These are phyloP conservation scores for Lanistes nyassanus DNA, from an alignment of 1,140 invertebrate genomes.

Conservation along the genomic window DNA sequence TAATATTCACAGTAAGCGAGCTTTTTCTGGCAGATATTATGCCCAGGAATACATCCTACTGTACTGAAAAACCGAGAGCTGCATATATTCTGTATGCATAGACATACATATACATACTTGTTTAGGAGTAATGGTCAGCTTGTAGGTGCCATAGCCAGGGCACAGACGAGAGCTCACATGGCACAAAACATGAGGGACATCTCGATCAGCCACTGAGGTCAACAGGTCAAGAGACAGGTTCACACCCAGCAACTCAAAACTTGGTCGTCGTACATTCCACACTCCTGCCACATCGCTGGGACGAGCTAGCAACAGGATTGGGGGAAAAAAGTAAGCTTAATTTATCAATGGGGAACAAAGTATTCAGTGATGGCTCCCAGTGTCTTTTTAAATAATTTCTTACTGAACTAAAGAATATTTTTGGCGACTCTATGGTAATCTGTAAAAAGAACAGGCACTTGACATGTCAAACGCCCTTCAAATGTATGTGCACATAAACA, in stretches of 20 bases:
- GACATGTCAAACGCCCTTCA: too few species aligned
- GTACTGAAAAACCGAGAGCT: too few species aligned
- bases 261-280: slow-evolving; percentile 40
- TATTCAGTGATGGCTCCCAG: too few species aligned
- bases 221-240: slow-evolving; percentile 39
- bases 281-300: slow-evolving; percentile 43
- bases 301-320: slow-evolving; percentile 22
- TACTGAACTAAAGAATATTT: too few species aligned
- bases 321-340: background rate
- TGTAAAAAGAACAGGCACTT: too few species aligned
- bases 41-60: too few species aligned
- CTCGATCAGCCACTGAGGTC: slow-evolving; percentile 40
- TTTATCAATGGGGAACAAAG: too few species aligned
- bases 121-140: slow-evolving; percentile 50
- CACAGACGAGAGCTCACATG: slow-evolving; percentile 53
- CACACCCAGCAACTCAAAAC: slow-evolving; percentile 41
- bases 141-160: slow-evolving; percentile 47
- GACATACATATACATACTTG: slow-evolving; percentile 44
- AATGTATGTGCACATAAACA: too few species aligned
- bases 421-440: too few species aligned
- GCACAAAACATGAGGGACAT: slow-evolving; percentile 53
- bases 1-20: too few species aligned
- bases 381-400: too few species aligned
- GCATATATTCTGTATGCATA: background rate
- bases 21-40: too few species aligned